Base-by-base conservation (phyloP, 2,113 vertebrate genomes). In the Kryptolebias marmoratus region DNA sequence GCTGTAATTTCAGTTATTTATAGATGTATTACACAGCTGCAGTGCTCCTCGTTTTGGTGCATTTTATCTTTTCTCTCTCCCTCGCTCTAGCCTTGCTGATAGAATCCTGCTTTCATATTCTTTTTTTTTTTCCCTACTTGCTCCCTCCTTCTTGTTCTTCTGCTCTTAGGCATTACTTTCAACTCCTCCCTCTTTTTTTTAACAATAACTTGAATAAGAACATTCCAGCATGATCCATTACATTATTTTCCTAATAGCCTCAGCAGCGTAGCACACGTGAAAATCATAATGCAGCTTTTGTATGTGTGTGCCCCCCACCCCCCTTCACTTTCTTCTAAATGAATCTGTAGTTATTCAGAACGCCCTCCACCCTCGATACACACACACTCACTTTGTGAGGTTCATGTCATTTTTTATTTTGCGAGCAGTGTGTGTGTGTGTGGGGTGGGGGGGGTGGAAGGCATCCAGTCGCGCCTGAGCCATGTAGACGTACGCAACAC, bases 1-100 rank as follows among this genome's bases (percentile, higher is more conserved):
- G 87, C 90, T 92, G 90, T 93, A 93, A 93, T 93, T 93, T 93
- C 75, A 91, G 92, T 93, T 94, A 94, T 94, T 94, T 94, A 94
- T 94, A 94, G 94, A 92, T 84, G 84, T 92, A 91, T 92, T 92
- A 90, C 90, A 93, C 89, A 89, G 91, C 92, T 92, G 93, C 92
- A 92, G 90, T 75, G 86, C 87, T 87, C 90, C 79, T 71, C 63
- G 49, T 88, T 92, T 93, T 89, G 90, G 74, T 92, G 92, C 93
- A 89, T 92, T 92, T 88, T 87, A 85, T 87, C 74, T 77, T 68
- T 88, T 83, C 79, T 77, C 72, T 71, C 65, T n/a, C 77, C 39
- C 77, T 27, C 56, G 28, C 78, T 30, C 71, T 3, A 64, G 57
- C 32, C 68, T 72, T 58, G 61, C 56, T 77, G 65, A 76, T 68